Percentiles rank a stretch among this genome's conserved stretches.
Evolutionary conservation across 2,888 invertebrate species (phyloP).

Genomic region (Cremastinae sp.): DNA sequence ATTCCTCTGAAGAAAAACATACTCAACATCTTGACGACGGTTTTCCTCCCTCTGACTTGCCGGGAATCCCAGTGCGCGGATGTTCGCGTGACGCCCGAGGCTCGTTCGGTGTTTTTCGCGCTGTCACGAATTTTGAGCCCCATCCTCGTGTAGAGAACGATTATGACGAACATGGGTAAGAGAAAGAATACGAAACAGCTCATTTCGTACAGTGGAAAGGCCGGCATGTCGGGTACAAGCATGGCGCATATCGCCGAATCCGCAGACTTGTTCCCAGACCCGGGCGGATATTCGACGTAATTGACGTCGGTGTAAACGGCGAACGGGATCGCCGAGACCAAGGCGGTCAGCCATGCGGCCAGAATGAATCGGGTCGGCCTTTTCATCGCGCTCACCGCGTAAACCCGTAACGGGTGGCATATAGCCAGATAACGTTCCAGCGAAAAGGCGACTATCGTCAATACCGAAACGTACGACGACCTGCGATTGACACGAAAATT

Average conservation of each 20-base stretch:
- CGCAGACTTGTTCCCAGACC: constrained; percentile 81
- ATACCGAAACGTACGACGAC: constrained; percentile 93
- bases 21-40: constrained; percentile 91
- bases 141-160: constrained; percentile 90
- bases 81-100: constrained; percentile 82
- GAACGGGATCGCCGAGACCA: constrained; percentile 89
- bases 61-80: constrained; percentile 87
- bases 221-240: constrained; percentile 82
- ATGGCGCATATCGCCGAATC: constrained; percentile 92
- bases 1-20: too few relatives aligned
- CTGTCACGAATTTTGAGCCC: constrained; percentile 85
- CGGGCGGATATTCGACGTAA: constrained; percentile 88
- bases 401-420: constrained; percentile 92
- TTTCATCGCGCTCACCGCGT: constrained; percentile 91
- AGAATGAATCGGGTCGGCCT: constrained; percentile 91
- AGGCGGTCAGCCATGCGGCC: constrained; percentile 88
- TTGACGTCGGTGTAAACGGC: constrained; percentile 88
- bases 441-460: constrained; percentile 95
- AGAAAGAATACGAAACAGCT: constrained; percentile 93
- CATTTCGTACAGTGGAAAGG: constrained; percentile 88
- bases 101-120: constrained; percentile 78
- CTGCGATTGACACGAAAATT: too few relatives aligned
- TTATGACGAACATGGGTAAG: constrained; percentile 86
- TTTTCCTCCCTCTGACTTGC: constrained; percentile 86
- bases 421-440: constrained; percentile 95